Base-by-base conservation (phyloP, 2,888 invertebrate genomes). In the Stegophylla sp. region DNA sequence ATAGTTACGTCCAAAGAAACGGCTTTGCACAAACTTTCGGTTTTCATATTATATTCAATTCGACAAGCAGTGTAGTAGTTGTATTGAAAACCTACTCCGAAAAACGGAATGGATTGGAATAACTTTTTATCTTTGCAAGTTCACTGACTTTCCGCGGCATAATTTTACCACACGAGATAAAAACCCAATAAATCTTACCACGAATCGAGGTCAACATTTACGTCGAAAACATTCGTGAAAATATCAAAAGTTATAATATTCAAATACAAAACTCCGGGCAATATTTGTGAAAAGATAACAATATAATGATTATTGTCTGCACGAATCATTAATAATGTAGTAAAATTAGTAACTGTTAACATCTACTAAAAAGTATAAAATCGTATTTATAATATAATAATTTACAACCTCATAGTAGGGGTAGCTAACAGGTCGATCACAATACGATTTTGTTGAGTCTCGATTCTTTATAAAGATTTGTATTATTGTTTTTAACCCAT, bases 1-100 rank as follows among this genome's bases (percentile, higher is more conserved):
- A 4, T 63, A 63, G 34, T n/a, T 34, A 41, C 41, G 34, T 41
- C 56, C 20, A 17, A n/a, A 34, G 34, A 63, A n/a, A 63, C 28
- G 23, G 28, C n/a, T 63, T n/a, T 34, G n/a, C 34, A 64, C 43
- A 43, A 64, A 64, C 64, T 43, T 64, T 64, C 15, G 20, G 64
- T 64, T 13, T 43, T n/a, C n/a, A n/a, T n/a, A n/a, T n/a, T 5
- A 3, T n/a, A n/a, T 63, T 34, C 34, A 1, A 63, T 63, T 63
- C 41, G 34, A 63, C 34, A 23, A 1, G 23, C 15, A 64, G 20
- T 20, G 23, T 10, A 64, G 20, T 20, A 64, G 64, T 43, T 43
- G 64, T 64, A 64, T 64, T 43, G 13, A n/a, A 64, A 43, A 64
- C 4, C 1, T 10, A 43, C 13, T 20, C 64, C 43, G 12, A 43